Evolutionary conservation across 1,140 invertebrate species (phyloP).

Genomic region (Zaprionus africanus): DNA sequence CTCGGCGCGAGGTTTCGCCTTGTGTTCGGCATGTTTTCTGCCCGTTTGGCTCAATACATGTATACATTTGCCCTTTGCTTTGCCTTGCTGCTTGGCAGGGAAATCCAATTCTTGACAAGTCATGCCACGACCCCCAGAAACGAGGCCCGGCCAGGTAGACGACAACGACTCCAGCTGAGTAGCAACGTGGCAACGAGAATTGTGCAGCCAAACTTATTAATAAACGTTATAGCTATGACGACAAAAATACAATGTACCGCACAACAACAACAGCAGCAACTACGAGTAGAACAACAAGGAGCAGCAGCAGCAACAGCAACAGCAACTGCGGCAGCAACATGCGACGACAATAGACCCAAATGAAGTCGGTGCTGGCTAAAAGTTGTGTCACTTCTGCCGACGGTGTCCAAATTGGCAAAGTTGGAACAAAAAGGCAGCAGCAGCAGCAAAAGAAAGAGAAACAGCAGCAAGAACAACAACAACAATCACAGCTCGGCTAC

Average conservation of each 20-base stretch:
- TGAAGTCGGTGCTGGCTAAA: slow-evolving; percentile 45
- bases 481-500: slow-evolving; percentile 20
- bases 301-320: slow-evolving; percentile 8
- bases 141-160: slow-evolving; percentile 30
- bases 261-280: slow-evolving; percentile 24
- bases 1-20: slow-evolving; percentile 38
- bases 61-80: no score
- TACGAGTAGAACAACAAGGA: background rate
- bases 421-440: slow-evolving; percentile 65
- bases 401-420: slow-evolving; percentile 78
- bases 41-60: background rate
- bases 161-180: slow-evolving; percentile 52
- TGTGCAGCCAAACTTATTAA: slow-evolving; percentile 72
- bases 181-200: slow-evolving; percentile 63
- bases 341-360: slow-evolving; percentile 33
- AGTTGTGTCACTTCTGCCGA: slow-evolving; percentile 55
- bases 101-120: slow-evolving; percentile 59
- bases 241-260: slow-evolving; percentile 35
- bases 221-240: slow-evolving; percentile 77
- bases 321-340: slow-evolving; percentile 27
- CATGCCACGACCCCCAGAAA: slow-evolving; percentile 53
- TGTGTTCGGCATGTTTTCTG: background rate
- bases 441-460: slow-evolving; percentile 18
- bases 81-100: background rate
- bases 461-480: slow-evolving; percentile 20